Base-by-base conservation (phyloP, 2,888 invertebrate species). In the Mellilla xanthometata region DNA sequence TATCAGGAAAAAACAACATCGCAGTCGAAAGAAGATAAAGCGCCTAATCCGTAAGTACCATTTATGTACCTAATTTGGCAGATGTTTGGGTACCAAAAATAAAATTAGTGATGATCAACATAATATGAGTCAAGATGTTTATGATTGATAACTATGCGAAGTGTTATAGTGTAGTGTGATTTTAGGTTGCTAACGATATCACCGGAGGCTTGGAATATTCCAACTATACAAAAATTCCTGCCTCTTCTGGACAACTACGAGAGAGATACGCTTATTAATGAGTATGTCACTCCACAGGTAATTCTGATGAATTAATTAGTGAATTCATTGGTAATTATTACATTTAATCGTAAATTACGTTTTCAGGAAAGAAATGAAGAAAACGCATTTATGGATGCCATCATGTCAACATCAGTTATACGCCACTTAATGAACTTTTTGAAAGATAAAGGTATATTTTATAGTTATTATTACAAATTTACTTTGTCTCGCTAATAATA, bases 241-340 rank as follows among this genome's bases (percentile, higher is more conserved):
- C 84, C 91, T 19, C 91, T 98, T 29, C 93, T 95, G 72, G 95
- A 98, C 74, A 98, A 98, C 78, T 98, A 97, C 72, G 93, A 96
- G 66, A 84, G 94, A 46, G 93, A 95, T 57, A 93, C 94, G 0
- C 84, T 91, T 40, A 89, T 92, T n/a, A 93, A 94, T 63, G 97
- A 97, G 78, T 86, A 94, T 60, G 93, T 96, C 13, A 95, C 95
- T 1, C 86, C 93, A 10, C 91, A 91, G 81, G 90, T 90, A 72
- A 33, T 35, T 46, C 33, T n/a, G 12, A 27, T 35, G n/a, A n/a
- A n/a, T n/a, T n/a, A n/a, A n/a, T n/a, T n/a, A n/a, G n/a, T n/a
- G n/a, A n/a, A n/a, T n/a, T n/a, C n/a, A n/a, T n/a, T n/a, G n/a
- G n/a, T 19, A 19, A 19, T 19, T 19, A 19, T 19, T 19, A 19